These are phyloP conservation scores for Cricetomys ansorgei DNA, from an alignment of 2,113 vertebrate species.

Conservation along the genomic window DNA sequence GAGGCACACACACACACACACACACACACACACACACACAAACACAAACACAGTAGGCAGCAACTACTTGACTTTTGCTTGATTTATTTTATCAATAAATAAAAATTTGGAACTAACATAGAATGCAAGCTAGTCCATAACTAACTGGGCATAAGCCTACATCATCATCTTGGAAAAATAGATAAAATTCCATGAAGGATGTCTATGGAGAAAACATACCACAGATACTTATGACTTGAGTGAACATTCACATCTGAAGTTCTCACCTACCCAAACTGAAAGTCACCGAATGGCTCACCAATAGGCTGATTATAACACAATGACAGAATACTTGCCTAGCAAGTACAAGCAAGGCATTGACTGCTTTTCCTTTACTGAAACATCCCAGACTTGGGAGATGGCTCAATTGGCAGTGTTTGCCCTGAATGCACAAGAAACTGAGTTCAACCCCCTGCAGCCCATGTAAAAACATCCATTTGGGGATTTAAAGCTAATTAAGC, in stretches of 20 bases:
- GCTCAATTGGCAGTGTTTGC: not conserved
- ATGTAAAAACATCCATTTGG: not conserved
- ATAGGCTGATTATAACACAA: not conserved
- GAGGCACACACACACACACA: rapidly evolving
- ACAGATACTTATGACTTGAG: not conserved
- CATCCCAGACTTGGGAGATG: not conserved
- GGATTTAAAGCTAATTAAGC: not conserved
- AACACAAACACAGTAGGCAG: not conserved
- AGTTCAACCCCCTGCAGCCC: not conserved
- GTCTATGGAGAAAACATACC: not conserved
- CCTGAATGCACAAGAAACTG: not conserved
- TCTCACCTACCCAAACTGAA: not conserved
- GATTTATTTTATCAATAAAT: conserved; percentile 29
- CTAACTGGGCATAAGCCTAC: not conserved
- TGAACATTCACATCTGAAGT: not conserved
- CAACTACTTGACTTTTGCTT: not conserved
- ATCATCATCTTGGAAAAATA: not conserved
- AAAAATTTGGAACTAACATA: not conserved
- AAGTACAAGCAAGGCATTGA: rapidly evolving
- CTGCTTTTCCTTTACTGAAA: not conserved
- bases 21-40: not conserved
- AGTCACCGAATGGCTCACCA: not conserved
- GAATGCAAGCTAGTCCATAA: not conserved
- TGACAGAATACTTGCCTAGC: not conserved
- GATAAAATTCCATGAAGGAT: not conserved